A percentile compares a stretch with the other conserved stretches of the same genome.
Conservation (phyloP, 2,113 vertebrate genomes). For the Leptobrachium ailaonicum region DNA sequence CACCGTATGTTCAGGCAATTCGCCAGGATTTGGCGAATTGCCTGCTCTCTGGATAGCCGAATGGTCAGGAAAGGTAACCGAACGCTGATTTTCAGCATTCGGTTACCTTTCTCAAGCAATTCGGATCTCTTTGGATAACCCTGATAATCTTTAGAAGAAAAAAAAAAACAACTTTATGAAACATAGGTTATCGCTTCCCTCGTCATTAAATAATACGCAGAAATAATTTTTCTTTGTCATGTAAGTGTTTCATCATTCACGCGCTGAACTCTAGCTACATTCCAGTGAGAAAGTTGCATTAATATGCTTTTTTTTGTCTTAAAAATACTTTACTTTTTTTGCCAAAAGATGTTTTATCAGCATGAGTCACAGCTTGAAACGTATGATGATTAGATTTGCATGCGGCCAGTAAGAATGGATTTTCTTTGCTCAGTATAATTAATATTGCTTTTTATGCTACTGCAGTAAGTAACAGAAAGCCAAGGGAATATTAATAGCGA, state of each 20-base stretch:
- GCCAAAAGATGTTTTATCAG: slow-evolving; percentile 46
- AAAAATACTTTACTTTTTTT: slow-evolving; percentile 45
- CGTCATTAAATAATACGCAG: slow-evolving; percentile 38
- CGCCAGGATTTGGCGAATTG: no score
- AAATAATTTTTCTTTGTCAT: slow-evolving; percentile 41
- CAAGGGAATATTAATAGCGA: slow-evolving; percentile 47
- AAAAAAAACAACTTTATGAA: background rate
- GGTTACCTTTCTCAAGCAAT: no score
- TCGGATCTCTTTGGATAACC: no score
- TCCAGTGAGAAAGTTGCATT: slow-evolving; percentile 21
- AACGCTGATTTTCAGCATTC: no score
- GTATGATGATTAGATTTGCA: slow-evolving; percentile 51
- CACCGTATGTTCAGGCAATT: no score
- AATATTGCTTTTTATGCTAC: slow-evolving; percentile 47
- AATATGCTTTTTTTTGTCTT: slow-evolving; percentile 35
- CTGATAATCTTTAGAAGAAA: background rate
- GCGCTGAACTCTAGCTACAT: slow-evolving; percentile 12
- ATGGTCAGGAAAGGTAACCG: no score
- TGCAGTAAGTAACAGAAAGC: slow-evolving; percentile 45
- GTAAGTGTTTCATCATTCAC: slow-evolving; percentile 14
- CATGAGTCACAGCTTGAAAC: slow-evolving; percentile 48
- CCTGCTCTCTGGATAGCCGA: no score
- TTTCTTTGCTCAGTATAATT: slow-evolving; percentile 49
- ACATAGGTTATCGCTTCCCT: slow-evolving; percentile 24
- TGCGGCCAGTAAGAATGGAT: slow-evolving; percentile 48